phyloP scores from a whole-genome alignment of 2,888 invertebrate genomes.

The Campoplex capitator region DNA sequence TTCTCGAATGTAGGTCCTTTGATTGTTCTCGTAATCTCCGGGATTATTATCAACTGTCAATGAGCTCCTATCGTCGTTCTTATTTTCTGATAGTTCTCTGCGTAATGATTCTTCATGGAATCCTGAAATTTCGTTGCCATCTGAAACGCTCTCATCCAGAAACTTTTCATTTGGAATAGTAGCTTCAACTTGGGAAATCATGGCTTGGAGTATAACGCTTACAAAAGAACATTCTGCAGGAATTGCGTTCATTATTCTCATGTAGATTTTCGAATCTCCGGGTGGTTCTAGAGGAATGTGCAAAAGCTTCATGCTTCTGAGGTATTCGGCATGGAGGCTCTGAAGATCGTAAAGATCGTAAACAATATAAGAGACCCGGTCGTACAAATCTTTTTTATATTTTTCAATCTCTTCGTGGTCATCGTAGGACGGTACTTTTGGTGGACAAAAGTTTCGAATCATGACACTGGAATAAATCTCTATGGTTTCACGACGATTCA shows the following conservation, averaged over 20 bases:
- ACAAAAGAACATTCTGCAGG: conserved; percentile 75
- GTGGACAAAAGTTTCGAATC: conserved; percentile 71
- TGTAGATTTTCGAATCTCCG: conserved; percentile 69
- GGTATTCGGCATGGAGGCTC: conserved; percentile 85
- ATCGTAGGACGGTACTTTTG: conserved; percentile 49
- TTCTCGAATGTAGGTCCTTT: conserved; percentile 46
- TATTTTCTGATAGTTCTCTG: background rate
- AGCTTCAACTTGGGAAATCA: conserved; percentile 76
- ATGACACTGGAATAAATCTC: conserved; percentile 73
- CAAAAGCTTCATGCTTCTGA: conserved; percentile 84
- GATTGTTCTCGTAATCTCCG: background rate
- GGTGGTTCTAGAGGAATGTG: conserved; percentile 65
- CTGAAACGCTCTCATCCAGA: background rate
- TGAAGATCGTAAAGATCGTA: conserved; percentile 86
- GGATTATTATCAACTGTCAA: background rate
- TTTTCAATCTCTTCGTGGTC: conserved; percentile 45
- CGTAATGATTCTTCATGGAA: background rate
- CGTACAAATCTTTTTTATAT: conserved; percentile 84
- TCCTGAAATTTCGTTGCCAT: background rate
- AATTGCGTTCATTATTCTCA: conserved; percentile 68
- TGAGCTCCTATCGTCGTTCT: background rate
- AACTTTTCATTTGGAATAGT: conserved; percentile 40
- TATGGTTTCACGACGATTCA: conserved; percentile 75
- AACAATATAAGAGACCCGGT: conserved; percentile 85
- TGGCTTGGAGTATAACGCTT: conserved; percentile 75